Evolutionary conservation across 2,113 vertebrate species (phyloP).

Genomic region (Elaphurus davidianus): DNA sequence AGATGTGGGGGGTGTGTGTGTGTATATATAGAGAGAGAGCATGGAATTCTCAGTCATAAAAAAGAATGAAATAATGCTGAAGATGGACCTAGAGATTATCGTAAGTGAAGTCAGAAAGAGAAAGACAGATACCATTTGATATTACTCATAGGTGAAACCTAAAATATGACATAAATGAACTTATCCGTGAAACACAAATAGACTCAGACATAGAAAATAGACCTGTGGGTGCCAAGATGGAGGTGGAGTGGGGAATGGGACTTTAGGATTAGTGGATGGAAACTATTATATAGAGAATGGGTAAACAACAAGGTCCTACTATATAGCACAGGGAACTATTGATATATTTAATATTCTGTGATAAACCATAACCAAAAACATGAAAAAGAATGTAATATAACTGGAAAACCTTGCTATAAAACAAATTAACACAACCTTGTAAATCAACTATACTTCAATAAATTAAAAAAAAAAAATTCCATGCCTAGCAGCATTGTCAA

Average conservation of each 20-base stretch:
- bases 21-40: not conserved
- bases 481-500: not conserved
- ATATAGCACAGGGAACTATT: not conserved
- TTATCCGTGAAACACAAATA: not conserved
- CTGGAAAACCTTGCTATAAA: not conserved
- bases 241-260: not conserved
- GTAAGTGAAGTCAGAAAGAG: not conserved
- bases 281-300: not conserved
- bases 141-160: not conserved
- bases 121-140: not conserved
- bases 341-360: not conserved
- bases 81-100: not conserved
- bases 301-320: not conserved
- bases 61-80: not conserved
- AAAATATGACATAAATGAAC: not conserved
- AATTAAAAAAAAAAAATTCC: not conserved
- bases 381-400: not conserved
- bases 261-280: not conserved
- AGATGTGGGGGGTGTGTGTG: not conserved
- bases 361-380: not conserved
- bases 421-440: not conserved
- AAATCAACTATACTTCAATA: not conserved
- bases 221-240: not conserved
- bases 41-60: not conserved
- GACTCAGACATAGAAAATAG: not conserved